phyloP scores from a whole-genome alignment of 2,888 invertebrate genomes.

The Drosophila hamatofila region DNA sequence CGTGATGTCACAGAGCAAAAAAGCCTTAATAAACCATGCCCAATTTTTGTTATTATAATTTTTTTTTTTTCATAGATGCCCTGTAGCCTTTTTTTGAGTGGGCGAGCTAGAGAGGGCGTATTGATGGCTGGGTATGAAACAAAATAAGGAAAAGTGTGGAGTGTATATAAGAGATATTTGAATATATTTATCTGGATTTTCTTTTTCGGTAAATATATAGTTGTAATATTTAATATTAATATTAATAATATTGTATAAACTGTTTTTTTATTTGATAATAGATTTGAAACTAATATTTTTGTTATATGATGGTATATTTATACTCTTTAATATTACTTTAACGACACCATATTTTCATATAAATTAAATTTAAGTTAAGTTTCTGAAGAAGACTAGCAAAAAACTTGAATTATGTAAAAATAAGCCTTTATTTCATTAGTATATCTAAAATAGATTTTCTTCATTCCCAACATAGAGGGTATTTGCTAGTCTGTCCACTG shows the following conservation, averaged over 20 bases:
- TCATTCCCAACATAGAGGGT: neutral
- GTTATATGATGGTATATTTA: too few species aligned
- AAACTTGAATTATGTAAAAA: neutral
- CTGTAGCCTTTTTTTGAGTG: neutral
- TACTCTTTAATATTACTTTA: too few species aligned
- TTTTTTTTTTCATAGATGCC: neutral
- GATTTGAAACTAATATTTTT: too few species aligned
- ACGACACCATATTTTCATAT: neutral
- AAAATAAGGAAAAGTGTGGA: neutral
- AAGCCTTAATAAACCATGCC: conserved; percentile 20
- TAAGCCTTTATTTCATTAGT: too few species aligned
- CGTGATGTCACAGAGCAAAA: conserved; percentile 37
- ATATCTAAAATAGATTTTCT: neutral
- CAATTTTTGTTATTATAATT: conserved; percentile 6
- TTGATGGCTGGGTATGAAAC: neutral
- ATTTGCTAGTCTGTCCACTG: neutral
- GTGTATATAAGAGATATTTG: neutral
- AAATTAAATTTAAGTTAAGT: neutral
- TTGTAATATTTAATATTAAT: too few species aligned
- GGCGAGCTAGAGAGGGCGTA: neutral
- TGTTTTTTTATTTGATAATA: too few species aligned
- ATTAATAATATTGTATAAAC: too few species aligned
- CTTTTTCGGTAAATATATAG: too few species aligned
- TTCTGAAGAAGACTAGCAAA: neutral
- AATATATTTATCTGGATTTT: neutral